A percentile compares a stretch with the other conserved stretches of the same genome.
These are phyloP conservation scores for Poeciliopsis turneri DNA, from an alignment of 2,797 vertebrate species.

Conservation along the genomic window DNA sequence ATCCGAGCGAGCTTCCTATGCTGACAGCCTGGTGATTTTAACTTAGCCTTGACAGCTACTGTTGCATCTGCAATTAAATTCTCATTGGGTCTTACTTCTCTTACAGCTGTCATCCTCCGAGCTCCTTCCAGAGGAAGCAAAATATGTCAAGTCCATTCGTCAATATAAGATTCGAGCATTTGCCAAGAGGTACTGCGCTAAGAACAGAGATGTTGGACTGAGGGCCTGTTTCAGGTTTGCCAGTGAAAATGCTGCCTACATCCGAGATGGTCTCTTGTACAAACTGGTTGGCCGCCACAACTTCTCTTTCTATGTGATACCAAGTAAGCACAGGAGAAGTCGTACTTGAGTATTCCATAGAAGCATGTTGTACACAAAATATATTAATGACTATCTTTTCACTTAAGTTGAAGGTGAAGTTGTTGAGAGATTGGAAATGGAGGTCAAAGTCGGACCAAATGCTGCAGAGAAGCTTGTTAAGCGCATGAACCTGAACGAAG, in stretches of 20 bases:
- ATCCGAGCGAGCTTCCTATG: conserved; percentile 36
- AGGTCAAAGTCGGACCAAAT: conserved; percentile 80
- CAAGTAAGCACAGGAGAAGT: conserved; percentile 70
- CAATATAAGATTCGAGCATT: conserved; percentile 28
- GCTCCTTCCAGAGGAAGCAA: conserved; percentile 42
- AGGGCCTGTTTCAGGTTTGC: conserved; percentile 75
- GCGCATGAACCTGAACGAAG: conserved; percentile 61
- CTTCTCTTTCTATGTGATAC: conserved; percentile 57
- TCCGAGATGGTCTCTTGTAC: conserved; percentile 69
- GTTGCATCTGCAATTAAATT: not conserved
- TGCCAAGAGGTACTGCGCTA: conserved; percentile 70
- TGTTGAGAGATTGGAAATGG: conserved; percentile 82
- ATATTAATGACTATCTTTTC: conserved; percentile 9
- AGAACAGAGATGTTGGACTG: conserved; percentile 56
- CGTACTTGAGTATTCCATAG: not conserved
- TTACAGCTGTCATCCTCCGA: conserved; percentile 72
- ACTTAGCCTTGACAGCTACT: not conserved
- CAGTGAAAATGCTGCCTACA: conserved; percentile 72
- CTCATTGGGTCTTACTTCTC: conserved; percentile 22
- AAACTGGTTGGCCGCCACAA: conserved; percentile 75
- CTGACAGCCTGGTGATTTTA: conserved; percentile 71
- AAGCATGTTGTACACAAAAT: not conserved
- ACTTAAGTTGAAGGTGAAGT: conserved; percentile 68
- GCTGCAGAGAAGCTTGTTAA: conserved; percentile 80
- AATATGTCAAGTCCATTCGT: conserved; percentile 1